phyloP scores from a whole-genome alignment of 2,113 vertebrate genomes.

The Chaenocephalus aceratus region DNA sequence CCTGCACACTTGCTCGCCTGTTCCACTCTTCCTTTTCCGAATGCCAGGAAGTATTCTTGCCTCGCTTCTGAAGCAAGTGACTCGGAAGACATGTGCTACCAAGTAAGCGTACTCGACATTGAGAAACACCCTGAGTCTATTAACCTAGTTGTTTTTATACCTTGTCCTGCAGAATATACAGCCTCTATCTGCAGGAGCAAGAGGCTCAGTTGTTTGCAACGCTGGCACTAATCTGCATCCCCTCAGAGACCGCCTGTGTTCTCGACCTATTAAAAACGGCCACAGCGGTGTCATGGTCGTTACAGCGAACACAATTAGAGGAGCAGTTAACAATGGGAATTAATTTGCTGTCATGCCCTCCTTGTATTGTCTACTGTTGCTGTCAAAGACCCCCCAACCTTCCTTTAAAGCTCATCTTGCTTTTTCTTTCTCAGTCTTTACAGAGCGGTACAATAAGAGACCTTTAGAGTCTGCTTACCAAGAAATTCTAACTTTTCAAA shows the following conservation, averaged over 20 bases:
- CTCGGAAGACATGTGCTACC: no score
- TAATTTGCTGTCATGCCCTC: conserved; percentile 69
- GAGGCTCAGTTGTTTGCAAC: conserved; percentile 19
- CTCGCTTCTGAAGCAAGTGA: no score
- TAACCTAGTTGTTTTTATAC: neutral
- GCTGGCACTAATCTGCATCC: conserved; percentile 60
- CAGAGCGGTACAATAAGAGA: neutral
- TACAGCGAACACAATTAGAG: conserved; percentile 73
- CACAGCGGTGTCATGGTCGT: conserved; percentile 66
- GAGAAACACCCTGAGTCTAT: neutral
- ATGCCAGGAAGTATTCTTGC: no score
- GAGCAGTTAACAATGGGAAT: conserved; percentile 75
- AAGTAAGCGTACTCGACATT: no score
- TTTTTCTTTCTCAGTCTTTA: neutral
- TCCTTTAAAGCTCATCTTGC: neutral
- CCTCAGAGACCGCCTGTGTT: conserved; percentile 62
- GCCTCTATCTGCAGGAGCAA: conserved; percentile 46
- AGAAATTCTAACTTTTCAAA: conserved; percentile 1
- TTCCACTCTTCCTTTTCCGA: no score
- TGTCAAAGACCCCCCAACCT: conserved; percentile 13
- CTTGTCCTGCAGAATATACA: conserved; percentile 11
- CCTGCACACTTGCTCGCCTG: no score
- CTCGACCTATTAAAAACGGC: conserved; percentile 66
- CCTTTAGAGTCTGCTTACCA: neutral
- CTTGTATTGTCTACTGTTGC: conserved; percentile 45